Evolutionary conservation across 2,888 invertebrate genomes (phyloP), one percentile per base, ranked within the genome.

Genomic region (Drosophila dives): DNA sequence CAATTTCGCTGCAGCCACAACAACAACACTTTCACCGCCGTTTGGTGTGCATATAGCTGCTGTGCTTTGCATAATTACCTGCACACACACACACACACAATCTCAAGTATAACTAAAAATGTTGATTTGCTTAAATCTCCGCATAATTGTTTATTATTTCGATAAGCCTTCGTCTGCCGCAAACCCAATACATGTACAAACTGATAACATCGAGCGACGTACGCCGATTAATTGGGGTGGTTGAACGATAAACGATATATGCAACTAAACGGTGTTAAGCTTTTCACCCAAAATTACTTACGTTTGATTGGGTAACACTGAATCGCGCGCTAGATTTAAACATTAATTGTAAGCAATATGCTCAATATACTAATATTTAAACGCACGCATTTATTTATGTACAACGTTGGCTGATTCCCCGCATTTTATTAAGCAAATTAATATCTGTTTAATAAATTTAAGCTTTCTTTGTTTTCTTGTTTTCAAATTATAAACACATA

Each of bases 61-160:
- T 71, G 56, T 62, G 72, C 65, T 80, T 81, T 73, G 83, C 83
- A 83, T 83, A 86, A 75, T 83, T 83, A 77, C 61, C 29, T 59
- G 59, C 63, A 49, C 50, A 29, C 63, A 51, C 55, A 49, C 34
- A 56, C 63, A 34, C 67, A 53, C 40, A 53, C 49, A 53, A 67
- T 50, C 56, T 62, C 64, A 63, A 55, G 55, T 33, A 56, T 76
- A 67, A 54, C 49, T 66, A 59, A 62, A 76, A 63, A 53, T 42
- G 48, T 53, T 48, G 51, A 77, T 74, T 71, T 71, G 66, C 67
- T 80, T 68, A 74, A 77, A 64, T 59, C 64, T 50, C 64, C 61
- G 49, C 79, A 79, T 79, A 79, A 79, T 78, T 75, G 79, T 79
- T 79, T 79, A 78, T 74, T 75, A 72, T 68, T 73, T 69, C 70